A percentile compares a stretch with the other conserved stretches of the same genome.
These are phyloP conservation scores for Ectropis crepuscularia DNA, from an alignment of 2,888 invertebrate species.

Conservation along the genomic window DNA sequence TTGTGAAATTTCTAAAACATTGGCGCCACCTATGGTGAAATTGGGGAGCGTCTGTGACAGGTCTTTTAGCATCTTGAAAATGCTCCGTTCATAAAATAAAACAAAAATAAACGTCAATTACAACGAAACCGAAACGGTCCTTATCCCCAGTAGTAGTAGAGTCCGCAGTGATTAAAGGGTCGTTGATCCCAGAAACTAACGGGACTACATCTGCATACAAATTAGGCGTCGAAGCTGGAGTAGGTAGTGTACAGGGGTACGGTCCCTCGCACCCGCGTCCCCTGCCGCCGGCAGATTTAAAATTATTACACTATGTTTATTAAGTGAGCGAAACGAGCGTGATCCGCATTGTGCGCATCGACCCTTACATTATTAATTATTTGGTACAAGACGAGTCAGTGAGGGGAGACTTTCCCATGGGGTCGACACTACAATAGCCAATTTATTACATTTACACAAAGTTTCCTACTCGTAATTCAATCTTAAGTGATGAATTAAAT, in stretches of 20 bases:
- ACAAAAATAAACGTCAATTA: too few species aligned
- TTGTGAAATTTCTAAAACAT: too few species aligned
- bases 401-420: conserved; percentile 4
- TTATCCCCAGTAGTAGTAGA: too few species aligned
- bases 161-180: conserved; percentile 16
- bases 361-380: conserved; percentile 50
- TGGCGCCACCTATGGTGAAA: too few species aligned
- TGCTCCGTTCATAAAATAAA: too few species aligned
- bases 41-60: too few species aligned
- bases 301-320: conserved; percentile 49
- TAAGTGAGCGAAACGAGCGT: conserved; percentile 37
- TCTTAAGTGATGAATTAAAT: too few species aligned
- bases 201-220: conserved; percentile 37
- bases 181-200: conserved; percentile 30
- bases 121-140: too few species aligned
- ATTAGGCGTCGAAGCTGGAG: conserved; percentile 21
- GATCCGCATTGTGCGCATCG: conserved; percentile 32
- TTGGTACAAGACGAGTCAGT: conserved; percentile 26
- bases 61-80: too few species aligned
- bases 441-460: neutral
- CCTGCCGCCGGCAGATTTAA: conserved; percentile 35
- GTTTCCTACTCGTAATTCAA: conserved; percentile 1
- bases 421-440: conserved; percentile 1
- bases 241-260: conserved; percentile 18
- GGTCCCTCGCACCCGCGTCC: conserved; percentile 31